Evolutionary conservation across 2,888 invertebrate genomes (phyloP), one percentile per base, ranked within the genome.

Genomic region (Antitype chi): DNA sequence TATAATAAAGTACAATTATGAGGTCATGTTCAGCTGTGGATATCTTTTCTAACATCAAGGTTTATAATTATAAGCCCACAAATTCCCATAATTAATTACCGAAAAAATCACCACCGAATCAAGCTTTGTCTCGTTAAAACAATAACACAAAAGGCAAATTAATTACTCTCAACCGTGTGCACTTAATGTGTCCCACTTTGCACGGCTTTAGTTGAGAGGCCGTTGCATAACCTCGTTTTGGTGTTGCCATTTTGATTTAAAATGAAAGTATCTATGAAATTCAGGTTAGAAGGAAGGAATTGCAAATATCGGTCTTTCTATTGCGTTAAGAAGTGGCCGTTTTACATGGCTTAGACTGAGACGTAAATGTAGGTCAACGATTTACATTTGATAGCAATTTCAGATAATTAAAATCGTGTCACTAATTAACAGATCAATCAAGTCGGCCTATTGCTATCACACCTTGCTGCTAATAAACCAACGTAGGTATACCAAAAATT

Each of bases 101-200:
- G 20, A 28, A 76, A 72, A 77, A 76, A 55, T 70, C 5, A 13
- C 49, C 5, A 25, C 17, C 25, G 32, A 66, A 69, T 23, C 47
- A 9, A 28, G 43, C 72, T 78, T 74, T 84, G 71, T 82, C 38
- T 53, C 70, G 15, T 67, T 78, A 72, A 62, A 70, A 77, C 72
- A 82, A 68, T 74, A 64, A 64, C 63, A 74, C 68, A 80, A 80
- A 84, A 84, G 71, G 55, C 53, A 79, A 72, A 84, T 79, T 71
- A 72, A 80, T 84, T 74, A 74, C 63, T 80, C 66, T 74, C 28
- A 72, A 84, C 69, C 52, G 70, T 74, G 70, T 84, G 82, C 84
- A 70, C 70, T 80, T 74, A 74, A 71, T 84, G 74, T 47, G 71
- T 32, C 68, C 74, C 60, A 80, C 64, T 70, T 80, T 23, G 63